Base-by-base conservation (phyloP, 2,113 vertebrate genomes). In the Bagarius yarrelli region DNA sequence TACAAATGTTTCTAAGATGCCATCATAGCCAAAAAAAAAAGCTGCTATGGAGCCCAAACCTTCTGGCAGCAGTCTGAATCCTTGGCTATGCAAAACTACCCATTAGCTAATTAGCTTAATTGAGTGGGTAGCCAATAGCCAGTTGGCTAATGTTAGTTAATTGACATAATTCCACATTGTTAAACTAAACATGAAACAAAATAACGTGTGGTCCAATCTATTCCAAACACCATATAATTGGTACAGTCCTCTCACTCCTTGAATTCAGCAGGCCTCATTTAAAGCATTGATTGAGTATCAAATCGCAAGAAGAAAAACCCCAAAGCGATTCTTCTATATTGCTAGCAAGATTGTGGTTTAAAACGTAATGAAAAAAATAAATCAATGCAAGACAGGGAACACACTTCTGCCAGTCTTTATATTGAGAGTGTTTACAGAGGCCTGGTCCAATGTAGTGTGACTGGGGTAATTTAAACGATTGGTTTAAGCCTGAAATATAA, bases 331-430 rank as follows among this genome's bases (percentile, higher is more conserved):
- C 19, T 36, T 53, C 61, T n/a, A 19, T 83, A 53, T 36, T 23
- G 52, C 19, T 80, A 36, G 16, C 44, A 36, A 84, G 15, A 21
- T 16, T 70, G 23, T n/a, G 27, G 6, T 50, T 6, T 36, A 40
- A 25, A 78, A 64, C 57, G 66, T 59, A 84, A 57, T 69, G 66
- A 14, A 23, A 12, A 9, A n/a, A 50, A 76, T 57, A 55, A 57
- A 67, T 61, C 71, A 71, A 75, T 82, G 27, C 14, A 15, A 69
- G 36, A 23, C 50, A 34, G 44, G 76, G 71, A 81, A 61, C 23
- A 25, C 44, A 34, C 15, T 21, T n/a, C 36, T 69, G 3, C 27
- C 12, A 76, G 44, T 25, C 52, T 80, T 69, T 53, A 76, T 50
- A 77, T 19, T 13, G 11, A 13, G 27, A 36, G 52, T 47, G 3